Base-by-base conservation (phyloP, 2,113 vertebrate genomes). In the Nesogale talazaci region DNA sequence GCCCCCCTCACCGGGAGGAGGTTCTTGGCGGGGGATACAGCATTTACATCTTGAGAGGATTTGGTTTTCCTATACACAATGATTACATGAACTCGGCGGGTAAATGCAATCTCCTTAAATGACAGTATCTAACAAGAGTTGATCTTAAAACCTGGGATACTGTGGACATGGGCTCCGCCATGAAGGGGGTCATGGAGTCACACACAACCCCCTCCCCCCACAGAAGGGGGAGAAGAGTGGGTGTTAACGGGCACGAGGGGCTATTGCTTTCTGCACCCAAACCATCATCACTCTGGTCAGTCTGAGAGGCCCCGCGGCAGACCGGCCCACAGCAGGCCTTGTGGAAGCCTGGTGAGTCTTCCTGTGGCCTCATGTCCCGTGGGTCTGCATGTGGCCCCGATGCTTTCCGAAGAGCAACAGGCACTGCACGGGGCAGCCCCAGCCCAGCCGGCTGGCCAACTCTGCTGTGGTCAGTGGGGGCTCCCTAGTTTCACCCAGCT, bases 111-210 rank as follows among this genome's bases (percentile, higher is more conserved):
- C 98, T 97, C 95, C 98, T 98, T 98, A 97, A 98, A 98, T 98
- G 98, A 99, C 98, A 98, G 97, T 97, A 98, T 98, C 97, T 98
- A 98, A 98, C 98, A 98, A 98, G 98, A 98, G 98, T 97, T 97
- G 97, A 97, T 98, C 97, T 96, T 97, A 97, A 98, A 98, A 98
- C 97, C 98, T 97, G 95, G 98, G 97, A 94, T 97, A 97, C 95
- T 96, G 38, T 91, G 89, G 94, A 97, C 88, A 86, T 89, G 94
- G 46, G 93, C 97, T 97, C 96, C 97, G 95, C 97, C 93, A 67
- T 90, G 91, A 86, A 89, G 95, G 95, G 95, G 95, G 97, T 95
- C 90, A 91, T 82, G 96, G 97, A 93, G 93, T 81, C n/a, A n/a
- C n/a, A n/a, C n/a, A n/a, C n/a, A n/a, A n/a, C n/a, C n/a, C 95